These are phyloP conservation scores for Phalanger gymnotis DNA, from an alignment of 2,797 vertebrate species.

Conservation along the genomic window DNA sequence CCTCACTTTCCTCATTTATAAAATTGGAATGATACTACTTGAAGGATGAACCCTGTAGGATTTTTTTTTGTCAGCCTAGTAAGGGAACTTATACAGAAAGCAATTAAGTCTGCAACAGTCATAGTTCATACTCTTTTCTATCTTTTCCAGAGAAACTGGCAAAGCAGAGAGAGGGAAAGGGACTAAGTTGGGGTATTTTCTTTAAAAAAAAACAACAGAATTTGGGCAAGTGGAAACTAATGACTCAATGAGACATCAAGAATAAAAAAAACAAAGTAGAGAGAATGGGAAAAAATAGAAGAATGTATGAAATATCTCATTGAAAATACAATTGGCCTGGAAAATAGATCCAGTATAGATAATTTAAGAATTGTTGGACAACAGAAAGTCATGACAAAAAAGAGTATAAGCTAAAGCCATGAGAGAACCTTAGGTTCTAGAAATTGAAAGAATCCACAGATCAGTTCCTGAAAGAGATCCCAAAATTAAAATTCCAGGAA, in stretches of 20 bases:
- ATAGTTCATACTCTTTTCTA: not conserved
- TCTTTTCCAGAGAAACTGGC: not conserved
- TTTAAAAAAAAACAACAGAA: no score
- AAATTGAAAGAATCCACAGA: not conserved
- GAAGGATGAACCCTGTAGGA: not conserved
- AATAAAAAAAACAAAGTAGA: not conserved
- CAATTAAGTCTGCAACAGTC: slow-evolving; percentile 7
- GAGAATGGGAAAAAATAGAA: not conserved
- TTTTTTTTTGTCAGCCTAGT: not conserved
- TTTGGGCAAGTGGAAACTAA: no score
- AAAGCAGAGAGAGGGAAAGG: slow-evolving; percentile 40
- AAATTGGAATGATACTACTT: not conserved
- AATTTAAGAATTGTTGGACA: not conserved
- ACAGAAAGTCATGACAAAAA: not conserved
- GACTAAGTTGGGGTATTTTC: slow-evolving; percentile 12
- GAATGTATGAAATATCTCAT: not conserved
- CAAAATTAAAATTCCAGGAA: not conserved
- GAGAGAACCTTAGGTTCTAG: not conserved
- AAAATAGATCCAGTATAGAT: not conserved
- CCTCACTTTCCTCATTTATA: not conserved
- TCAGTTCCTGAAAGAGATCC: not conserved
- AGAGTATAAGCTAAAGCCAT: not conserved
- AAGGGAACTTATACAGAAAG: slow-evolving; percentile 53
- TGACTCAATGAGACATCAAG: not conserved
- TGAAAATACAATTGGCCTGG: not conserved